Evolutionary conservation across 2,797 vertebrate species (phyloP).

Genomic region (Eupleurogrammus muticus): DNA sequence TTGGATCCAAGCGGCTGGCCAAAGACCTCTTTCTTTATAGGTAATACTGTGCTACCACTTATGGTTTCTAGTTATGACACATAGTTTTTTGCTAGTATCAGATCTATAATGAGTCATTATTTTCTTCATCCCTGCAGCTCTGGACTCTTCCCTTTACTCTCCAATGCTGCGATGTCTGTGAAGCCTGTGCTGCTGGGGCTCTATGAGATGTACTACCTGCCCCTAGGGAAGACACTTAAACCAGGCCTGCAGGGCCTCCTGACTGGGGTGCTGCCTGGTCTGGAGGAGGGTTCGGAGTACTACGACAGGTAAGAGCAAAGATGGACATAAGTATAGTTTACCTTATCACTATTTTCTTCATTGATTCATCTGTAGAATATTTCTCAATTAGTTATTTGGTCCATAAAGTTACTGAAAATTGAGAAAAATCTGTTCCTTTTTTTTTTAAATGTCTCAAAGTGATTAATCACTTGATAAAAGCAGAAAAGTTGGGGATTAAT

Average conservation of each 20-base stretch:
- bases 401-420: too few species aligned
- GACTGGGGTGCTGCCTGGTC: conserved; percentile 95
- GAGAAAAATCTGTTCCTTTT: too few species aligned
- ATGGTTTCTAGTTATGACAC: neutral
- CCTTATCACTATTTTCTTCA: too few species aligned
- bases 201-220: conserved; percentile 97
- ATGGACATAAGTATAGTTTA: neutral
- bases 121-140: conserved; percentile 81
- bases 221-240: conserved; percentile 96
- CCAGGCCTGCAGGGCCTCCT: conserved; percentile 97
- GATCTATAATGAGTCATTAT: neutral
- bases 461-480: too few species aligned
- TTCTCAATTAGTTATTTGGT: too few species aligned
- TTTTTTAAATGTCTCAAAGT: too few species aligned
- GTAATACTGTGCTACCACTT: conserved; percentile 70
- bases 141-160: conserved; percentile 97
- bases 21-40: conserved; percentile 99
- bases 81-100: neutral
- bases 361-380: too few species aligned
- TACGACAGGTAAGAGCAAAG: conserved; percentile 91
- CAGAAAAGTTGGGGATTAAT: too few species aligned
- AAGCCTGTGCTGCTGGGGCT: conserved; percentile 95
- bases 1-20: conserved; percentile 96
- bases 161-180: conserved; percentile 99
- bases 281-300: conserved; percentile 98